phyloP scores from a whole-genome alignment of 2,113 vertebrate genomes.

The Psittacus erithacus region DNA sequence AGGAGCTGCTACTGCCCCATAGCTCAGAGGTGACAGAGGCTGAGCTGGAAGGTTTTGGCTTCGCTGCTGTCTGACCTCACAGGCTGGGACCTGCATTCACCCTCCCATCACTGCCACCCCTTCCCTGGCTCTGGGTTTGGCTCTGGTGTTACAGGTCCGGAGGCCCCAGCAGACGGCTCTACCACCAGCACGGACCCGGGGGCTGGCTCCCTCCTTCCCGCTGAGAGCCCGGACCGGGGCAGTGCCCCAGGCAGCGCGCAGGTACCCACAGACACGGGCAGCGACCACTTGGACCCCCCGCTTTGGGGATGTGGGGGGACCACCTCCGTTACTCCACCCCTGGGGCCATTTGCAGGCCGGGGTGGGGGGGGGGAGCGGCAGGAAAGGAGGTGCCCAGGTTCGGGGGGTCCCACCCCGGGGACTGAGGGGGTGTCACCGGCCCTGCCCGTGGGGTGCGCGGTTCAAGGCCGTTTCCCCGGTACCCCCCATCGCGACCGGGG shows the following conservation, averaged over 20 bases:
- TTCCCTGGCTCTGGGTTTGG: neutral
- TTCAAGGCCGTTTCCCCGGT: too few species aligned
- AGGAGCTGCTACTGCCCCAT: neutral
- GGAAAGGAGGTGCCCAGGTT: neutral
- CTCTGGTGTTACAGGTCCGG: neutral
- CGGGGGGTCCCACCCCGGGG: too few species aligned
- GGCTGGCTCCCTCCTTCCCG: neutral
- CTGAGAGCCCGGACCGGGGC: rapidly evolving
- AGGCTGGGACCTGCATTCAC: neutral
- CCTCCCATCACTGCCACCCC: neutral
- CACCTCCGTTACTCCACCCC: neutral
- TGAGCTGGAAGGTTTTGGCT: neutral
- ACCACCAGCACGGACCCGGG: rapidly evolving
- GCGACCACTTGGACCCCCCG: neutral
- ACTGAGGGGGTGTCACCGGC: too few species aligned
- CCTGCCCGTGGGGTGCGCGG: too few species aligned
- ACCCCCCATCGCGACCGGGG: too few species aligned
- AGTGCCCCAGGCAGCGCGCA: neutral
- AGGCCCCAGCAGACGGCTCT: neutral
- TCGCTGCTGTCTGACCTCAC: rapidly evolving
- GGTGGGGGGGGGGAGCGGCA: neutral
- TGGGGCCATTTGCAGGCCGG: too few species aligned
- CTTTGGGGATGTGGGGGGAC: neutral
- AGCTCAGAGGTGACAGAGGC: neutral
- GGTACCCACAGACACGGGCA: neutral